Conservation (phyloP, 2,888 invertebrate genomes). For the Melieria crassipennis region DNA sequence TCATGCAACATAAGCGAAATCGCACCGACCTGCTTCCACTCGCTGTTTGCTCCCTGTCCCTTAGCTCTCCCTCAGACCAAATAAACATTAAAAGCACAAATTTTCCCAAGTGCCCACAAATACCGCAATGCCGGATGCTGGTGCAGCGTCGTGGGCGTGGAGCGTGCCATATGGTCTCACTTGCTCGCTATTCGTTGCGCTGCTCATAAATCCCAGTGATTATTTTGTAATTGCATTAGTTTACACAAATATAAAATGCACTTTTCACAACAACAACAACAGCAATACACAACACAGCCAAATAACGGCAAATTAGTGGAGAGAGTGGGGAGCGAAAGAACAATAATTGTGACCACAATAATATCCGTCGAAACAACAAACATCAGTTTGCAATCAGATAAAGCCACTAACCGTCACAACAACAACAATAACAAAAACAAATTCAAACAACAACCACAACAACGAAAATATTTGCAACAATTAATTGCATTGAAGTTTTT, state of each 20-base stretch:
- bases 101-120: too few relatives aligned
- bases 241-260: neutral
- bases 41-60: too few relatives aligned
- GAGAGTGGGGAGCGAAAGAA: neutral
- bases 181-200: too few relatives aligned
- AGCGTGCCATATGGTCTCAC: too few relatives aligned
- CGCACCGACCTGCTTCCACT: too few relatives aligned
- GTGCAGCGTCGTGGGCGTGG: too few relatives aligned
- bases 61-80: too few relatives aligned
- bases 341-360: neutral
- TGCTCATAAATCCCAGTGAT: neutral
- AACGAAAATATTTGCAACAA: slow-evolving; percentile 1
- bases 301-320: neutral
- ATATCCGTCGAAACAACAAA: too few relatives aligned
- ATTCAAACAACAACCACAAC: neutral
- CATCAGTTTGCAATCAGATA: neutral
- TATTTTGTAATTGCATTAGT: slow-evolving; percentile 2
- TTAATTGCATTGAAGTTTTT: neutral
- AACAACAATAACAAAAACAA: neutral
- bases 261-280: neutral
- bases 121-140: too few relatives aligned
- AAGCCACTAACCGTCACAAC: neutral
- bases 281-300: neutral
- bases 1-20: too few relatives aligned
- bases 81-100: too few relatives aligned